phyloP scores from a whole-genome alignment of 2,797 vertebrate genomes.

The Manis pentadactyla region DNA sequence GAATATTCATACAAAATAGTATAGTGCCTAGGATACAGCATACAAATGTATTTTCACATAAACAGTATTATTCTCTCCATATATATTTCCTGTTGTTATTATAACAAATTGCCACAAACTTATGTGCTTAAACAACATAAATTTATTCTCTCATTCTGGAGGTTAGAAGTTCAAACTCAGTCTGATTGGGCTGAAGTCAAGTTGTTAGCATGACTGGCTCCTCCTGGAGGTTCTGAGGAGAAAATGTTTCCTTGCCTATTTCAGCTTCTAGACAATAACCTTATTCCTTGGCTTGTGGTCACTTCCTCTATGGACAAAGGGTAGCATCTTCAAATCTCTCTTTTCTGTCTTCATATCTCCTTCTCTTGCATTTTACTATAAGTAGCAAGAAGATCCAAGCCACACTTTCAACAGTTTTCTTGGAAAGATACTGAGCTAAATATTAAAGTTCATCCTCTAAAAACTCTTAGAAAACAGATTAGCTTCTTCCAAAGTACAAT shows the following conservation, averaged over 20 bases:
- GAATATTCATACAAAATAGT: not conserved
- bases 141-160: not conserved
- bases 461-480: not conserved
- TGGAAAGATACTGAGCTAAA: not conserved
- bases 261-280: not conserved
- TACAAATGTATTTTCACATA: not conserved
- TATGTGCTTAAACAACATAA: not conserved
- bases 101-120: not conserved
- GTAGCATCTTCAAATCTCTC: not conserved
- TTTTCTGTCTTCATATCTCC: not conserved
- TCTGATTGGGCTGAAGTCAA: not conserved
- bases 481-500: not conserved
- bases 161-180: not conserved
- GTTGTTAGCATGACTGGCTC: not conserved
- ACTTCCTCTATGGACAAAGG: not conserved
- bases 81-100: not conserved
- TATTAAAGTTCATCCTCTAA: not conserved
- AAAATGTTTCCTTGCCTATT: not conserved
- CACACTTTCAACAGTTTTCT: not conserved
- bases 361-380: not conserved
- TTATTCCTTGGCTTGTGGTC: not conserved
- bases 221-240: not conserved
- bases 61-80: not conserved
- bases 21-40: not conserved
- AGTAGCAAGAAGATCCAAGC: not conserved